These are phyloP conservation scores for Helostoma temminkii DNA, from an alignment of 2,797 vertebrate species.

Conservation along the genomic window DNA sequence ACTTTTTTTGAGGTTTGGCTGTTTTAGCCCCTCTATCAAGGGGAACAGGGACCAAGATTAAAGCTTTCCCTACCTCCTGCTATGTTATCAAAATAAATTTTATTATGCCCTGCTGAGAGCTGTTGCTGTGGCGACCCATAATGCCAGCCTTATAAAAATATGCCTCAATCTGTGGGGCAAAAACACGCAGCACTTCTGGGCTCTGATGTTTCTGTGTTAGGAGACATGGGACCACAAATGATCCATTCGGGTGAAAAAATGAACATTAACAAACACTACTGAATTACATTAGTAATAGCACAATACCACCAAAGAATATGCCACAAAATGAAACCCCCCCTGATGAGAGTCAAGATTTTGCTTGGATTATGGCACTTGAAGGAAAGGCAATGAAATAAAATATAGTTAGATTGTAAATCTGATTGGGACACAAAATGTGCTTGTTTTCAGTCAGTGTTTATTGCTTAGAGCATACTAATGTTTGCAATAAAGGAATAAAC, in stretches of 20 bases:
- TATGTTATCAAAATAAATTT: conserved; percentile 77
- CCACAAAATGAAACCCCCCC: conserved; percentile 14
- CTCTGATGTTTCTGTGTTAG: conserved; percentile 30
- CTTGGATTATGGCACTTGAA: conserved; percentile 1
- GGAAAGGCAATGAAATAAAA: conserved; percentile 23
- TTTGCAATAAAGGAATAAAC: conserved; percentile 52
- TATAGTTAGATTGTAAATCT: conserved; percentile 20
- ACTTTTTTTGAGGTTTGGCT: conserved; percentile 38
- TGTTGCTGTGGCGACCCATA: conserved; percentile 61
- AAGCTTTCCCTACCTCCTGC: conserved; percentile 67
- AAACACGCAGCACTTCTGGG: conserved; percentile 11
- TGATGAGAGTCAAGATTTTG: conserved; percentile 8
- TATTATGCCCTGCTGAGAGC: conserved; percentile 69
- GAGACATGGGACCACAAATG: conserved; percentile 13
- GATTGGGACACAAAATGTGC: conserved; percentile 9
- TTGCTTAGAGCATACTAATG: conserved; percentile 31
- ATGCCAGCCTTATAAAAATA: conserved; percentile 65
- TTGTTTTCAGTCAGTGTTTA: conserved; percentile 25
- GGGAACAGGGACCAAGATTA: conserved; percentile 64
- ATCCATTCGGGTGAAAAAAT: conserved; percentile 10
- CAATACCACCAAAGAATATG: conserved; percentile 8
- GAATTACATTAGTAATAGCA: conserved; percentile 56
- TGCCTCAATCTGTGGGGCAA: conserved; percentile 53
- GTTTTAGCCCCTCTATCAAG: conserved; percentile 49
- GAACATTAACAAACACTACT: conserved; percentile 18